Percentiles rank a stretch among this genome's conserved stretches.
Evolutionary conservation across 2,888 invertebrate species (phyloP).

Genomic region (Coleophora deauratella): DNA sequence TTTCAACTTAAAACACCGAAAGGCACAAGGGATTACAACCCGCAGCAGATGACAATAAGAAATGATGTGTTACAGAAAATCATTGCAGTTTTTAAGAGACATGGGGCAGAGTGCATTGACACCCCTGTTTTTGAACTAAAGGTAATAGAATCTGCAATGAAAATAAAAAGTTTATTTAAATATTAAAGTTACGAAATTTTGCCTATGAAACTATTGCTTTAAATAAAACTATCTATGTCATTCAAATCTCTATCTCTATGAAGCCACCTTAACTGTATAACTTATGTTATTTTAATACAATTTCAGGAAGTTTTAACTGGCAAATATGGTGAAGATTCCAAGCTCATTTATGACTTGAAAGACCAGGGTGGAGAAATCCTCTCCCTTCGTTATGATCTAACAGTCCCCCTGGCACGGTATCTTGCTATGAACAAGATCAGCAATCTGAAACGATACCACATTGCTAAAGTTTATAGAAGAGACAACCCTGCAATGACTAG

Average conservation of each 20-base stretch:
- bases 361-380: conserved; percentile 99
- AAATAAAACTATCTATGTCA: too few species aligned
- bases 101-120: conserved; percentile 98
- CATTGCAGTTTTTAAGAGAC: conserved; percentile 91
- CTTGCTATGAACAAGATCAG: conserved; percentile 98
- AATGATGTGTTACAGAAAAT: conserved; percentile 90
- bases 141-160: conserved; percentile 69
- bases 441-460: conserved; percentile 96
- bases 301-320: conserved; percentile 95
- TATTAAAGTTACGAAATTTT: too few species aligned
- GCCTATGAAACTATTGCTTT: too few species aligned
- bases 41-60: conserved; percentile 95
- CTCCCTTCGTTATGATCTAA: conserved; percentile 96
- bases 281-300: conserved; percentile 1
- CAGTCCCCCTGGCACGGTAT: conserved; percentile 98
- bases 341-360: conserved; percentile 97
- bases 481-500: conserved; percentile 98
- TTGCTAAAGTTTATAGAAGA: conserved; percentile 97
- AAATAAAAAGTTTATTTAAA: neutral
- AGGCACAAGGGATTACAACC: conserved; percentile 95
- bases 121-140: conserved; percentile 98
- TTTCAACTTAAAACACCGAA: conserved; percentile 93
- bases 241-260: too few species aligned
- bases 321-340: conserved; percentile 99
- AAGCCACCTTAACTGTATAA: too few species aligned